Evolutionary conservation across 2,797 vertebrate genomes (phyloP).

Genomic region (Pipistrellus nathusii): DNA sequence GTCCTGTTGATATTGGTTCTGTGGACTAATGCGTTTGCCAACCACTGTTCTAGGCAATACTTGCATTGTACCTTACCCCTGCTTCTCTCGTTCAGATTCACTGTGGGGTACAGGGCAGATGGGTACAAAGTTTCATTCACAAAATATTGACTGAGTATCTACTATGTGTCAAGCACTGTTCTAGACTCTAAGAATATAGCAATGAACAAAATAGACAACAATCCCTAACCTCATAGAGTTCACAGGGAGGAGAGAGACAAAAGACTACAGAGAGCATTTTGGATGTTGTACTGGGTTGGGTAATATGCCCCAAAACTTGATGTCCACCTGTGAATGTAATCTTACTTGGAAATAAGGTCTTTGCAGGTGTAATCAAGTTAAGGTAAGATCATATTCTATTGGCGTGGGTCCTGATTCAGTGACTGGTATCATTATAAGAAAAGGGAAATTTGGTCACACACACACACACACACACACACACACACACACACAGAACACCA

Average conservation of each 20-base stretch:
- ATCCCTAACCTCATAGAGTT: slow-evolving; percentile 10
- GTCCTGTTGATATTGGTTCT: no score
- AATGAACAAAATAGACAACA: slow-evolving; percentile 39
- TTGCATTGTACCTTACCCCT: slow-evolving; percentile 1
- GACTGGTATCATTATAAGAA: slow-evolving; percentile 16
- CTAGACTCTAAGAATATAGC: not conserved
- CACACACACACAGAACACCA: not conserved
- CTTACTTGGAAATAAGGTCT: slow-evolving; percentile 52
- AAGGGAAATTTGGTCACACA: not conserved
- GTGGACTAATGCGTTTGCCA: no score
- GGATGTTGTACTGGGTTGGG: not conserved
- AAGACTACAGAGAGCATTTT: not conserved
- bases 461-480: not conserved
- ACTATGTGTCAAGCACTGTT: not conserved
- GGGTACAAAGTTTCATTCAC: slow-evolving; percentile 57
- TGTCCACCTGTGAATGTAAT: not conserved
- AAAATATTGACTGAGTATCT: slow-evolving; percentile 29
- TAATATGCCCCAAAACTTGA: slow-evolving; percentile 1
- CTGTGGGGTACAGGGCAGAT: not conserved
- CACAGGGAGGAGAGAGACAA: not conserved
- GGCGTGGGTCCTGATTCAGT: slow-evolving; percentile 28
- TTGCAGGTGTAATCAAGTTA: slow-evolving; percentile 56
- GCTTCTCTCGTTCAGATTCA: slow-evolving; percentile 12
- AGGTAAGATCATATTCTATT: not conserved
- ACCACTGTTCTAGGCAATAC: not conserved